Percentiles rank a stretch among this genome's conserved stretches.
Conservation (phyloP, 1,140 invertebrate species). For the Reticulitermes speratus region DNA sequence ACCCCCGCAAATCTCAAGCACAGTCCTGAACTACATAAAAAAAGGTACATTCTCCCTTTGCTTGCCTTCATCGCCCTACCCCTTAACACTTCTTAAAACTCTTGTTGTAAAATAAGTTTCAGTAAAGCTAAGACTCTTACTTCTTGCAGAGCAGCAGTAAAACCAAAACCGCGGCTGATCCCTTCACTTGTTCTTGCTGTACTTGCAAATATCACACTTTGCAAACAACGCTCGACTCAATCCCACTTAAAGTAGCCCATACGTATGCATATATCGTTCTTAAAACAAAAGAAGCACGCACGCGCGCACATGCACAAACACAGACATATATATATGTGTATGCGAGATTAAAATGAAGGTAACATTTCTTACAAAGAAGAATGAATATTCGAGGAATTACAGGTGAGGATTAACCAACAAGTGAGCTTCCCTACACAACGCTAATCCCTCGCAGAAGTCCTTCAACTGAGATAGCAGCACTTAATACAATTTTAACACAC, state of each 20-base stretch:
- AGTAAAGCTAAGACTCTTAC: background rate
- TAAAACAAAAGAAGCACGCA: no score
- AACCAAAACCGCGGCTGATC: background rate
- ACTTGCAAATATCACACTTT: background rate
- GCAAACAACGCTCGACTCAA: background rate
- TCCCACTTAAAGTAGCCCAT: background rate
- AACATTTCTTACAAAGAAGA: no score
- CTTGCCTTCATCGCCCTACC: background rate
- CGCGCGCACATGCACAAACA: no score
- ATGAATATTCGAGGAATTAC: no score
- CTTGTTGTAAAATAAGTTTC: background rate
- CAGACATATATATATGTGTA: no score
- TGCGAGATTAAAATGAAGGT: no score
- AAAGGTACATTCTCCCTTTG: background rate
- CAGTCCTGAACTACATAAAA: background rate
- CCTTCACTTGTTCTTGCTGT: background rate
- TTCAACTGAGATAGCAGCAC: no score
- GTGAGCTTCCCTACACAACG: no score
- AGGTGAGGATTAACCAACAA: no score
- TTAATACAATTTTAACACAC: no score
- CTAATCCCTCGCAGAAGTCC: no score
- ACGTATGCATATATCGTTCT: background rate
- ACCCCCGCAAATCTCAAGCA: background rate
- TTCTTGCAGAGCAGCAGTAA: background rate
- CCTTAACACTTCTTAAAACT: background rate